Conservation (phyloP, 1,140 invertebrate genomes). For the Drosophila lacteicornis region DNA sequence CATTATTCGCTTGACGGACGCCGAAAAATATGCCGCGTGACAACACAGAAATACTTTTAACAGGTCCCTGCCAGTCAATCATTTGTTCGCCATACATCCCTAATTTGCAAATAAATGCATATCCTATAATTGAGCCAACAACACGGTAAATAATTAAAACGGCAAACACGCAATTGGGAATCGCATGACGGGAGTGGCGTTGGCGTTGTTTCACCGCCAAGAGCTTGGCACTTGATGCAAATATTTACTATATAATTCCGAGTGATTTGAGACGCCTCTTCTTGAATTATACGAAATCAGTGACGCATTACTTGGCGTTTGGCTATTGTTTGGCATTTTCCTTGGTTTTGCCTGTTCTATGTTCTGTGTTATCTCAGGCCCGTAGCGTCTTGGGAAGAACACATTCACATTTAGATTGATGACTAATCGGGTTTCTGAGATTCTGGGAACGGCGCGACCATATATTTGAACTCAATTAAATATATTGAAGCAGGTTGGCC, state of each 20-base stretch:
- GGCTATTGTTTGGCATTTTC: conserved; percentile 16
- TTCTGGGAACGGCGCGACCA: conserved; percentile 2
- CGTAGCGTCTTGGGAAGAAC: conserved; percentile 3
- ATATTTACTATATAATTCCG: conserved; percentile 20
- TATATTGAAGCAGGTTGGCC: conserved; percentile 7
- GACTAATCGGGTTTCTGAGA: conserved; percentile 6
- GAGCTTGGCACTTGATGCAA: conserved; percentile 20
- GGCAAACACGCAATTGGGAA: conserved; percentile 11
- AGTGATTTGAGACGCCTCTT: conserved; percentile 14
- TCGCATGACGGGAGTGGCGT: conserved; percentile 10
- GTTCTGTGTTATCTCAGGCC: conserved; percentile 5
- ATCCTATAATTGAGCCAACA: conserved; percentile 9
- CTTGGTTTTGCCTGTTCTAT: neutral
- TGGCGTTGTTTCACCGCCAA: neutral
- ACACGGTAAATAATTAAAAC: conserved; percentile 8
- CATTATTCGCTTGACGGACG: neutral
- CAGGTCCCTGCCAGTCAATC: neutral
- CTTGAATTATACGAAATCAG: conserved; percentile 10
- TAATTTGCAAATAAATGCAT: conserved; percentile 10
- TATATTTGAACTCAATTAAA: conserved; percentile 18
- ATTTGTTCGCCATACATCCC: conserved; percentile 2
- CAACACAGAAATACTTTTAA: conserved; percentile 13
- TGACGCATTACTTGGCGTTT: conserved; percentile 7
- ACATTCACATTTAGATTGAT: conserved; percentile 15
- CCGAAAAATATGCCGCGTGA: neutral